These are phyloP conservation scores for Brenthis hecate DNA, from an alignment of 2,888 invertebrate species.

Conservation along the genomic window DNA sequence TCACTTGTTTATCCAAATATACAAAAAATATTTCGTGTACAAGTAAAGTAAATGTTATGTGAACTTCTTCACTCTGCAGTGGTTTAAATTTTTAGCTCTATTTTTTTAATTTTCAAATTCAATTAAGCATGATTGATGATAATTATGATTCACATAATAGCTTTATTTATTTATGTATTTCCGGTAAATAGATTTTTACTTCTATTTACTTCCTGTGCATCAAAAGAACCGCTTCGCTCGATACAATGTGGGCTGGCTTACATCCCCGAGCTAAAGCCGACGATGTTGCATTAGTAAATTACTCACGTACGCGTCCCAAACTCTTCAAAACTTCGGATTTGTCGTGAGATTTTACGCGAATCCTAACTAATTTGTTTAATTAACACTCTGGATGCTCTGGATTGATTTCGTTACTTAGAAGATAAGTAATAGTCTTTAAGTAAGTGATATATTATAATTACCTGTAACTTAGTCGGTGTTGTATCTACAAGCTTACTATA, in stretches of 20 bases:
- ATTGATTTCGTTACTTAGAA: constrained; percentile 37
- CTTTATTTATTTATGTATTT: neutral
- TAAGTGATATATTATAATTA: constrained; percentile 13
- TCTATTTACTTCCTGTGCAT: neutral
- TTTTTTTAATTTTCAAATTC: no score
- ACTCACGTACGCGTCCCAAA: constrained; percentile 73
- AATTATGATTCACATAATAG: neutral
- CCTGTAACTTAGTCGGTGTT: neutral
- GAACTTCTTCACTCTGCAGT: no score
- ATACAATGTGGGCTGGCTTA: constrained; percentile 25
- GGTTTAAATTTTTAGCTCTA: no score
- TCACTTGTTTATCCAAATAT: no score
- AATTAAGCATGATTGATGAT: no score
- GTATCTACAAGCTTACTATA: no score
- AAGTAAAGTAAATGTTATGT: no score
- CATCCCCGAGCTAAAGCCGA: constrained; percentile 63
- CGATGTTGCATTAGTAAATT: constrained; percentile 79
- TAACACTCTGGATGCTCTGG: constrained; percentile 46
- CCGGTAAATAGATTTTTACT: neutral
- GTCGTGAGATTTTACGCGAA: constrained; percentile 70
- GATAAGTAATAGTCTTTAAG: neutral
- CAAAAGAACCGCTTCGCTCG: constrained; percentile 34
- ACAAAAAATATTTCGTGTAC: no score
- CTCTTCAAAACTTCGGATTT: constrained; percentile 71
- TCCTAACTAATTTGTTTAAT: constrained; percentile 73